phyloP scores from a whole-genome alignment of 2,888 invertebrate genomes.

The Lacanobia oleracea region DNA sequence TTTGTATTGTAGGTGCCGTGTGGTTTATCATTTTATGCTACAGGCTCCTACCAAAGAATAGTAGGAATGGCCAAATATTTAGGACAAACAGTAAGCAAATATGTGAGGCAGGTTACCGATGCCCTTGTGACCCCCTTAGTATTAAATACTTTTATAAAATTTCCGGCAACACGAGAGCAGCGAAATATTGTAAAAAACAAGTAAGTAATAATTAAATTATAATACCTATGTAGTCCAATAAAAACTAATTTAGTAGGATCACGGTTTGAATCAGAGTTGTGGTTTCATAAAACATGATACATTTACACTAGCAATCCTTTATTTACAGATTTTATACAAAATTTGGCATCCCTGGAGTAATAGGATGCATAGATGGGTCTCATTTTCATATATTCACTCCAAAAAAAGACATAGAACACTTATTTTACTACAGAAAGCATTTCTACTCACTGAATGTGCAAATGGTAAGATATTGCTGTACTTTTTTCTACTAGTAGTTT shows the following conservation, averaged over 20 bases:
- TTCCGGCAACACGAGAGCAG: slow-evolving; percentile 6
- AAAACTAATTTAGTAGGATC: no score
- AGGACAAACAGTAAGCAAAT: slow-evolving; percentile 7
- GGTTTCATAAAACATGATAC: no score
- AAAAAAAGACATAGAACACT: no score
- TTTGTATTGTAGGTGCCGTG: slow-evolving; percentile 1
- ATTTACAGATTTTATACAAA: slow-evolving; percentile 9
- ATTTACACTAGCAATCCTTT: neutral
- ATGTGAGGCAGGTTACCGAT: slow-evolving; percentile 2
- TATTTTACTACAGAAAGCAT: no score
- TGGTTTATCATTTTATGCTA: slow-evolving; percentile 6
- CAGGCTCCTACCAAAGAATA: no score
- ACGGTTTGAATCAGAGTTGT: no score
- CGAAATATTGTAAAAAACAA: slow-evolving; percentile 10
- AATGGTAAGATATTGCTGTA: neutral
- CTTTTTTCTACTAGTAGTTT: neutral
- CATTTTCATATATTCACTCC: no score
- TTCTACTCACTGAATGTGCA: no score
- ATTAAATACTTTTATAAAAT: slow-evolving; percentile 1
- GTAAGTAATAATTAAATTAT: slow-evolving; percentile 3
- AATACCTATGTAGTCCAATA: neutral
- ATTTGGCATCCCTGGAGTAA: slow-evolving; percentile 1
- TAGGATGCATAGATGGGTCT: neutral
- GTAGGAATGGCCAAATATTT: slow-evolving; percentile 8
- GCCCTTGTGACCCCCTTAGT: neutral